Evolutionary conservation across 92 coral and sea anemone species (phyloP), one percentile per base, ranked within the genome.

Genomic region (Epizoanthus illoricatus): DNA sequence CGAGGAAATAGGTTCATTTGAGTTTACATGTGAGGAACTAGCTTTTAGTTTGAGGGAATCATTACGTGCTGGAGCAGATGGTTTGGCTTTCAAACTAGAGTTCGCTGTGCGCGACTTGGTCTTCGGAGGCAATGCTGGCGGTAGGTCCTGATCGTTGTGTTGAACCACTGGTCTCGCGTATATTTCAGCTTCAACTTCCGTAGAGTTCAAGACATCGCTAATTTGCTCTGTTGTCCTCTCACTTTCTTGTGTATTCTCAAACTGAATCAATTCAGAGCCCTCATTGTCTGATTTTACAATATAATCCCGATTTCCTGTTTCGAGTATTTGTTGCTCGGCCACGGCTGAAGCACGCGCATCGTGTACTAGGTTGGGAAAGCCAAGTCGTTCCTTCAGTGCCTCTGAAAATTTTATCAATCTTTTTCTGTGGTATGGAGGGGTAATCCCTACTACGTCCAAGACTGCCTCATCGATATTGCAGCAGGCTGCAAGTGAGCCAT

Each of bases 381-480:
- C 84, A 28, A 86, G 89, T 73, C 87, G 87, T 24, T 80, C 92
- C 60, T 81, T 86, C 5, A 97, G 89, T 54, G 86, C 76, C 76
- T 81, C 89, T 68, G 88, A 88, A 72, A 84, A 91, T 49, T 74
- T 85, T 39, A 97, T 70, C 42, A 97, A 56, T 74, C 99, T 87
- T 76, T 80, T 97, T 58, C 99, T 91, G 84, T 97, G 99, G 67
- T 94, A 94, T 16, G 94, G 89, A 42, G 90, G 87, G 33, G 74
- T 82, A 73, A 97, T 92, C 62, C 91, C 94, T 23, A 97, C 75
- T 18, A 70, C 49, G 84, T 93, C 98, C 33, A 97, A 91, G 12
- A 84, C 93, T 70, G 61, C 74, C 58, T 93, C 98, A 39, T 86
- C 83, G 16, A 97, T 81, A 42, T 73, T 75, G 59, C 81, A 87